Evolutionary conservation across 2,888 invertebrate species (phyloP), one percentile per base, ranked within the genome.

Genomic region (Mythimna pallens): DNA sequence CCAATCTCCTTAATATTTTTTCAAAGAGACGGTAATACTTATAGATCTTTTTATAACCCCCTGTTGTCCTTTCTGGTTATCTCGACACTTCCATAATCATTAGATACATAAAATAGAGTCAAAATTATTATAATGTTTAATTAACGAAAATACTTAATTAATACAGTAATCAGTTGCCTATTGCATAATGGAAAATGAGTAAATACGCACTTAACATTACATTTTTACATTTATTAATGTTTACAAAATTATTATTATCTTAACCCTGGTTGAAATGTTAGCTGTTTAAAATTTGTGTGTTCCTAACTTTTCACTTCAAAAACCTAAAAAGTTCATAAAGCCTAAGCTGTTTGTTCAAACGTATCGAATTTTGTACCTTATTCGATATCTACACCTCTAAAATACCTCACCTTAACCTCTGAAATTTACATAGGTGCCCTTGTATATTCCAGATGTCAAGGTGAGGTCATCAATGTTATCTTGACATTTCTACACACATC

Each of bases 181-280:
- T 74, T 70, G 65, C 54, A 62, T 84, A 84, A 67, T 84, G 84
- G 83, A 84, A 84, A 81, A 79, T 71, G 59, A 84, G 73, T 81
- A 62, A 66, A 74, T 76, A 82, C 65, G 50, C 65, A 81, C 68
- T 72, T 84, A 76, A 52, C n/a, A 65, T 65, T 80, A 73, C 12
- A 61, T 50, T 55, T 65, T 66, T 80, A 83, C 67, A 63, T 36
- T 57, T 40, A 73, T 77, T 14, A 73, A 73, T 70, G 52, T 73
- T 67, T 73, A 77, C 59, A 80, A 70, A 70, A 75, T 65, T 54
- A 73, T 63, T 76, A 50, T 65, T 54, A 52, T 66, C 10, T 25
- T 30, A 65, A 72, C 34, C 62, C 61, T 65, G 55, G 52, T 65
- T 62, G 20, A 63, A 63, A 50, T 73, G 25, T 34, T 59, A 10